Percentiles rank a stretch among this genome's conserved stretches.
Conservation (phyloP, 92 coral and sea anemone genomes). For the Paramuricea clavata region DNA sequence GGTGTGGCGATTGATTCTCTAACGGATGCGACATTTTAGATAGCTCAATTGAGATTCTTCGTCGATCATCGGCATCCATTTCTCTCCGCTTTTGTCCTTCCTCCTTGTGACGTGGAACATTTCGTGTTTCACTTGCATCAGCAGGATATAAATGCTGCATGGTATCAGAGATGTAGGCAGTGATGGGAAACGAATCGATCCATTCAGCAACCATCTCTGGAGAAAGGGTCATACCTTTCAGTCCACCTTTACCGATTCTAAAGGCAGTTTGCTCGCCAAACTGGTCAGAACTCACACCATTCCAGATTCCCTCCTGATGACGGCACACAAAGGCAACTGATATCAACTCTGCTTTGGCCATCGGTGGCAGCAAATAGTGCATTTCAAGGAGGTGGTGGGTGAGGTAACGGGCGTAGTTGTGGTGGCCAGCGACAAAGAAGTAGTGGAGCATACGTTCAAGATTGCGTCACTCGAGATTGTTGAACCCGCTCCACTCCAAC, state of each 20-base stretch:
- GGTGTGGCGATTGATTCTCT: neutral
- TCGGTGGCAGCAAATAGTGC: slow-evolving; percentile 5
- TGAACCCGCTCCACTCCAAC: slow-evolving; percentile 33
- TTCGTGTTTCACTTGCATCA: slow-evolving; percentile 6
- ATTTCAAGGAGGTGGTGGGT: slow-evolving; percentile 29
- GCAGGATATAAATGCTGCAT: neutral
- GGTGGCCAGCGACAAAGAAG: slow-evolving; percentile 48
- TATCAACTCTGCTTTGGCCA: neutral
- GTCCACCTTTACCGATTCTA: slow-evolving; percentile 3
- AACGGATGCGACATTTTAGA: slow-evolving; percentile 10
- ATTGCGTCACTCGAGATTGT: neutral
- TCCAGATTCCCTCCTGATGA: neutral
- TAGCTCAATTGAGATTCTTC: slow-evolving; percentile 16
- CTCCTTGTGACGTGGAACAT: slow-evolving; percentile 24
- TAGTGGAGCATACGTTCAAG: slow-evolving; percentile 29
- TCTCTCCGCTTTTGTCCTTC: slow-evolving; percentile 21
- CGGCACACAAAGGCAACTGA: slow-evolving; percentile 21
- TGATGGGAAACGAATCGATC: slow-evolving; percentile 13
- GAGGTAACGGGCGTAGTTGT: slow-evolving; percentile 31
- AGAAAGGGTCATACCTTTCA: slow-evolving; percentile 5
- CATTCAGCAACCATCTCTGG: slow-evolving; percentile 27
- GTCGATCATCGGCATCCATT: slow-evolving; percentile 24
- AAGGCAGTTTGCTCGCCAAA: slow-evolving; percentile 31
- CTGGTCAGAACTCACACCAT: slow-evolving; percentile 18
- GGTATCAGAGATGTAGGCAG: slow-evolving; percentile 1